Conservation (phyloP, 2,113 vertebrate genomes). For the Leptosomus discolor region DNA sequence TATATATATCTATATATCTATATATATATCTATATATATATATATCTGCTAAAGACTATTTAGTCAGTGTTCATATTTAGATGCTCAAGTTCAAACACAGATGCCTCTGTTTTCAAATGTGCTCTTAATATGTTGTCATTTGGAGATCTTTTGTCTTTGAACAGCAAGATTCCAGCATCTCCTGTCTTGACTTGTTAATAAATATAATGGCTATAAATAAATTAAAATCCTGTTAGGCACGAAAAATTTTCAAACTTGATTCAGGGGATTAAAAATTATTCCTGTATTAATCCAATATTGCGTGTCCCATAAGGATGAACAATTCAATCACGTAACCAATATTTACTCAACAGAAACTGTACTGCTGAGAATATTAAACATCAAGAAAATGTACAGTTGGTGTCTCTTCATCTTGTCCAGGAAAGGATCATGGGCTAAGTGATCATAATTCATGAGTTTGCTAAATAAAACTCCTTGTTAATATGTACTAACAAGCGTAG, state of each 20-base stretch:
- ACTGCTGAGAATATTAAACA: not conserved
- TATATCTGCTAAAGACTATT: not conserved
- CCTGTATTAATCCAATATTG: not conserved
- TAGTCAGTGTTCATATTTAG: not conserved
- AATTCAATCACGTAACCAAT: not conserved
- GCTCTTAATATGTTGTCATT: not conserved
- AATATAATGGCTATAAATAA: not conserved
- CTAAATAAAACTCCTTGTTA: not conserved
- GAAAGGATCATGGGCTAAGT: not conserved
- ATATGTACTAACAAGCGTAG: not conserved
- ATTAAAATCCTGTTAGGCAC: not conserved
- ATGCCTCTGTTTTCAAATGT: not conserved
- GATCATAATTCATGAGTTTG: not conserved
- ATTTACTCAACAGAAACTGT: not conserved
- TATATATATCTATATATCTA: not conserved
- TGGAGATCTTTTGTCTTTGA: not conserved
- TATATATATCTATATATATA: not conserved
- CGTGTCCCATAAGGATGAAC: not conserved
- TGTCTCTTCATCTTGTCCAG: not conserved
- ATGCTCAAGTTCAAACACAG: not conserved
- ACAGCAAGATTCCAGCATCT: not conserved
- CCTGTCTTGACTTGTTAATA: not conserved
- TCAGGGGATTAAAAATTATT: not conserved
- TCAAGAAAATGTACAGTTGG: not conserved
- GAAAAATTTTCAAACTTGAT: not conserved